Percentiles rank a stretch among this genome's conserved stretches.
phyloP scores from a whole-genome alignment of 2,113 vertebrate species.

The Oophaga pumilio region DNA sequence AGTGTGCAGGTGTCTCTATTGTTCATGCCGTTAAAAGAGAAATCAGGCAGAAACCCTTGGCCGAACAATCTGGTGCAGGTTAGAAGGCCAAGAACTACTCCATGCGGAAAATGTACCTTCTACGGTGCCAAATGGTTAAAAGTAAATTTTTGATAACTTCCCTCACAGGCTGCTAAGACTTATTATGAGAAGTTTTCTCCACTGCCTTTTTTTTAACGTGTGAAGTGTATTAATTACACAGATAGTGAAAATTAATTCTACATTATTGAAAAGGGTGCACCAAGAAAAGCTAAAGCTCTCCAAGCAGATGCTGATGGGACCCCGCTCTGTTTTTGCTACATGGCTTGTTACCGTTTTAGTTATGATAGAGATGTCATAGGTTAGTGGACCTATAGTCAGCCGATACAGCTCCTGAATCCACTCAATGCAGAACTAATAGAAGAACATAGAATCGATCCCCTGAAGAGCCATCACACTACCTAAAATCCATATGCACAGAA shows the following conservation, averaged over 20 bases:
- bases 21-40: not conserved
- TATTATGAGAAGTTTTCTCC: not conserved
- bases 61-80: slow-evolving; percentile 14
- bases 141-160: not conserved
- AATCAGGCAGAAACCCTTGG: slow-evolving; percentile 22
- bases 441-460: not conserved
- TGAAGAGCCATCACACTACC: not conserved
- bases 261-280: not conserved
- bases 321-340: no score
- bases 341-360: no score
- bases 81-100: slow-evolving; percentile 7
- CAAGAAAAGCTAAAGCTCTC: no score
- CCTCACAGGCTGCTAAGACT: not conserved
- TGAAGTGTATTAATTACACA: not conserved
- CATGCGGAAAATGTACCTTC: slow-evolving; percentile 2
- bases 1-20: slow-evolving; percentile 25
- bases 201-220: not conserved
- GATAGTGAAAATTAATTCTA: not conserved
- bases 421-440: not conserved
- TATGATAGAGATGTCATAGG: not conserved
- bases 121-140: not conserved
- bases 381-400: not conserved
- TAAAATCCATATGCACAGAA: not conserved
- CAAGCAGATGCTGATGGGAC: no score
- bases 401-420: not conserved